Evolutionary conservation across 2,797 vertebrate genomes (phyloP).

Genomic region (Aythya fuligula): DNA sequence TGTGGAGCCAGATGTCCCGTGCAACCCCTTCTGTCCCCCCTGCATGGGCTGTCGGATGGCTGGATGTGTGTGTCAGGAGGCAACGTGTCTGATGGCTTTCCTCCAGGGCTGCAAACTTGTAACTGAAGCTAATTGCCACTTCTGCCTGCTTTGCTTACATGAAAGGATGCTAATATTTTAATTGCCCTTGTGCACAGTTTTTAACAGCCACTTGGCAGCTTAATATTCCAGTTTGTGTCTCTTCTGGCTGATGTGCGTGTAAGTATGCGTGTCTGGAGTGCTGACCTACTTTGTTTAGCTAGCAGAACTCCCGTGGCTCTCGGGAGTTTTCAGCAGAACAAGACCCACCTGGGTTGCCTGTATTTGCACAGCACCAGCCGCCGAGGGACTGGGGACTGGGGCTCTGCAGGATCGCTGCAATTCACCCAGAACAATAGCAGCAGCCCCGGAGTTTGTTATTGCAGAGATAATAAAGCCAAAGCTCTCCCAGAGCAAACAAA

Average conservation of each 20-base stretch:
- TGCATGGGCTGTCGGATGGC: fast-evolving
- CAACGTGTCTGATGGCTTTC: neutral
- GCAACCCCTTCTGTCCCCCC: fast-evolving
- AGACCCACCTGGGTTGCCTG: neutral
- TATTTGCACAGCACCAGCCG: neutral
- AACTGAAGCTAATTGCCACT: slow-evolving; percentile 1
- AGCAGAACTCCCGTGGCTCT: neutral
- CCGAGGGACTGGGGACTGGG: neutral
- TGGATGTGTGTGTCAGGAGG: neutral
- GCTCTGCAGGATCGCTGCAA: neutral
- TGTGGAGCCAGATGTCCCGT: fast-evolving
- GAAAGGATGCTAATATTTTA: slow-evolving; percentile 37
- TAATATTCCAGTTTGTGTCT: neutral
- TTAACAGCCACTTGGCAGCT: neutral
- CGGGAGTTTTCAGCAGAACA: neutral
- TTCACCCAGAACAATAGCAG: neutral
- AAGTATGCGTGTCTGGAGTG: neutral
- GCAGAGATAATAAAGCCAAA: neutral
- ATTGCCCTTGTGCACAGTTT: neutral
- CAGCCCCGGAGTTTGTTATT: neutral
- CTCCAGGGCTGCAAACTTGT: neutral
- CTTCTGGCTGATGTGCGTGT: neutral
- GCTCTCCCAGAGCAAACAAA: neutral
- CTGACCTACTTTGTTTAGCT: slow-evolving; percentile 36
- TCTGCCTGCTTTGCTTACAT: neutral